Base-by-base conservation (phyloP, 1,140 invertebrate genomes). In the Ceratina australensis region DNA sequence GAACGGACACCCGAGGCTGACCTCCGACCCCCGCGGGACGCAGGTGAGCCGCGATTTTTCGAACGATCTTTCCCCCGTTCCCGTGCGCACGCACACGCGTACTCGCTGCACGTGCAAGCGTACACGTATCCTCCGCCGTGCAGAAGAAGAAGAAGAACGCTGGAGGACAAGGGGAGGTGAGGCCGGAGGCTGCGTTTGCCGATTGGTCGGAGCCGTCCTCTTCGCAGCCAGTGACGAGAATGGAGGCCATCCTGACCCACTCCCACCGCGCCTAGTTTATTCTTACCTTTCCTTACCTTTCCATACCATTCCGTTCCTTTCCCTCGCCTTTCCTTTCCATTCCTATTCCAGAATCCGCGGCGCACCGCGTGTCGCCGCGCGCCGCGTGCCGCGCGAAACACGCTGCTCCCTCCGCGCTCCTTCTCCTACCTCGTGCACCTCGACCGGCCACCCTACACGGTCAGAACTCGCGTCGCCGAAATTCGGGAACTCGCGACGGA, bases 161-260 rank as follows among this genome's bases (percentile, higher is more conserved):
- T 66, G 59, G 83, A 81, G 77, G 86, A 85, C 78, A 73, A 81
- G 82, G 79, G 80, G 82, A 87, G 81, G 83, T 84, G 85, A 87
- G 83, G 83, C 65, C 67, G 68, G 67, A 84, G 81, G 83, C 74
- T 73, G 78, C 81, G 85, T 85, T 81, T 85, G 71, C 85, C 85
- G 81, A 87, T 87, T 87, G 86, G 86, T 87, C 79, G 86, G 72
- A 64, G 79, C 81, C 79, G 83, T 87, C 83, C 81, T 85, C 83
- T 74, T 78, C 78, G 77, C 81, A 87, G 85, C 83, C 85, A 87
- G 86, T 87, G 85, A 87, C 86, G 85, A 87, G 86, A 87, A 87
- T 87, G 86, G 86, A 87, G 86, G 86, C 86, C 86, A 87, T 84
- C 78, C 79, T 86, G 85, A 86, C 85, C 78, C 85, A 87, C 86